Evolutionary conservation across 2,888 invertebrate species (phyloP), one percentile per base, ranked within the genome.

Genomic region (Coronaproctus castanopsis): DNA sequence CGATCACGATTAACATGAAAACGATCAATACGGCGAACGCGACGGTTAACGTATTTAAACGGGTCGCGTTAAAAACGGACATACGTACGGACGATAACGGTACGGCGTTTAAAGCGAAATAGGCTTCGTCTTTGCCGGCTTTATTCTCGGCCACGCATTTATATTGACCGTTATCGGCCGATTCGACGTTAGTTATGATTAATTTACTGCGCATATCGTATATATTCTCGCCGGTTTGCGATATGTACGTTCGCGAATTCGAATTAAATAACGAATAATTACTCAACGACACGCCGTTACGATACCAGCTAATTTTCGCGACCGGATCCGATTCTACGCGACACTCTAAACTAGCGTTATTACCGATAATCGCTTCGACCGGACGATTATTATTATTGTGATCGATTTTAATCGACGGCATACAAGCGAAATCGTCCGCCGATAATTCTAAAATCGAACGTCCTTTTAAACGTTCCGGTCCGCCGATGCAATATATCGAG

Each of bases 81-180:
- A 87, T 84, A 59, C 86, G 85, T 57, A 87, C 86, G 24, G 83
- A 85, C 54, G 85, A 78, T 62, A 82, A 75, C 73, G 85, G 79
- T 57, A 83, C 80, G 58, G 90, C 85, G 69, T 85, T 84, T 48
- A 91, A 76, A 23, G 90, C 90, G 69, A 89, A 90, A 72, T 91
- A 91, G n/a, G 87, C 87, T 74, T 88, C 88, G 36, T 85, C 83
- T 68, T 81, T 85, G 21, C 90, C 91, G 5, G 87, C 91, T 62
- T 84, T 81, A 72, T 91, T 92, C 71, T 89, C 88, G 10, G 90
- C 90, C 1, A 88, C 84, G 71, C 91, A 91, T 70, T 86, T 87
- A 73, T 90, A 88, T 67, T 87, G 87, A 61, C 82, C 83, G 1
- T 85, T 82, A 70, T 88, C 87, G 1, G 82, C 78, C 71, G 87